Base-by-base conservation (phyloP, 2,888 invertebrate species). In the Sinohyriopsis cumingii region DNA sequence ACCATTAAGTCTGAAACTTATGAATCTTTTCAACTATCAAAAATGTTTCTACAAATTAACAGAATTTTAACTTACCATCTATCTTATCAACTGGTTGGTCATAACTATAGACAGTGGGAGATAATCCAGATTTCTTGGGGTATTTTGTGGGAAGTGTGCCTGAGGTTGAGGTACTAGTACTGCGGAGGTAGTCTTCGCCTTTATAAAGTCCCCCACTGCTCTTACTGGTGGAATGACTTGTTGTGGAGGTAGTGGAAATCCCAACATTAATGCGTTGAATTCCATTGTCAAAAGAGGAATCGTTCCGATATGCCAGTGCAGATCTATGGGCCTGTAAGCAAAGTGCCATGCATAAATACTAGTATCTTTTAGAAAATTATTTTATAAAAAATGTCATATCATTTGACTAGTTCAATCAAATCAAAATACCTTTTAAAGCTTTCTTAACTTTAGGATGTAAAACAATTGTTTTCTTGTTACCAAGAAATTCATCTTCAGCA, bases 221-320 rank as follows among this genome's bases (percentile, higher is more conserved):
- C 90, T 97, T 98, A 64, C 95, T 96, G 0, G 97, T 97, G 54
- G 97, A 97, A 77, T 96, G 92, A 1, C 96, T 97, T 0, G 98
- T 98, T 0, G 97, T 98, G 73, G 96, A 96, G 0, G 97, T 96
- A 0, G 97, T 96, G 19, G 97, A 97, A 82, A 98, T 97, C 55
- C 97, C 98, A 75, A 97, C 94, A 88, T 89, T 90, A 56, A 84
- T 78, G 6, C 90, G 86, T 60, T 88, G 84, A 66, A 90, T 73
- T 6, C 84, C 78, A 55, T 88, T 88, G n/a, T 78, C 82, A 61
- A 89, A 89, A 63, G 87, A 85, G 6, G 90, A 89, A 86, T 93
- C 93, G 64, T 86, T 81, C 73, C 95, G 94, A 87, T 96, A 96
- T 1, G 95, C 95, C 76, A 96, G 90, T 0, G 95, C 95, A 4